Evolutionary conservation across 2,797 vertebrate species (phyloP), one percentile per base, ranked within the genome.

Genomic region (Pipistrellus pipistrellus): DNA sequence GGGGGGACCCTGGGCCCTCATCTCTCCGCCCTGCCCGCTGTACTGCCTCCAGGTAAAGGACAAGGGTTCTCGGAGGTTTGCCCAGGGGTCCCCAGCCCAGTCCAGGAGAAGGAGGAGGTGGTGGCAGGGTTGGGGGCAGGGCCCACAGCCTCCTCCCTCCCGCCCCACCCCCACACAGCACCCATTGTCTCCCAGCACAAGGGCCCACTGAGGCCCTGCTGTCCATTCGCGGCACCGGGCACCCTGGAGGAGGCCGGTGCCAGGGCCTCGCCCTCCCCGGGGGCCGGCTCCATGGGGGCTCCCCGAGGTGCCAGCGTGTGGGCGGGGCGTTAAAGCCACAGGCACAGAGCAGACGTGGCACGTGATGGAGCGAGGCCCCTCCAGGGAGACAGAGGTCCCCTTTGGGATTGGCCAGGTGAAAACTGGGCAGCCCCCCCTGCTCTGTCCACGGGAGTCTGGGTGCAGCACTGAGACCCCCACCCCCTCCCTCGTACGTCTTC

Each of bases 131-230:
- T 5, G 82, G 64, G 64, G 11, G 17, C 18, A 15, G 68, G 71
- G 73, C 12, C 2, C 53, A 4, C 32, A 21, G 27, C 17, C 81
- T 13, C 48, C 12, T 25, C 5, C 44, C 53, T 32, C 44, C 25
- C 0, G 1, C 32, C 68, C 66, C 12, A 0, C 48, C 78, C 84
- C 86, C 62, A 80, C 81, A 97, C 46, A 96, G 76, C 85, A 72
- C 41, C 68, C 81, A 94, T 95, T 97, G 96, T 97, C 91, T 85
- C 21, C 12, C 2, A 25, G 80, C 62, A 97, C 95, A 97, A 97
- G 72, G 83, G 68, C 92, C 23, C 8, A 71, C 82, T 96, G 38
- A 38, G 64, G 88, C 44, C 30, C 92, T n/a, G 72, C 62, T 55
- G 4, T 32, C 84, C 94, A 73, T 88, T 86, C 93, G 51, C 0